A percentile compares a stretch with the other conserved stretches of the same genome.
Evolutionary conservation across 2,113 vertebrate species (phyloP).

Genomic region (Climacteris rufus): DNA sequence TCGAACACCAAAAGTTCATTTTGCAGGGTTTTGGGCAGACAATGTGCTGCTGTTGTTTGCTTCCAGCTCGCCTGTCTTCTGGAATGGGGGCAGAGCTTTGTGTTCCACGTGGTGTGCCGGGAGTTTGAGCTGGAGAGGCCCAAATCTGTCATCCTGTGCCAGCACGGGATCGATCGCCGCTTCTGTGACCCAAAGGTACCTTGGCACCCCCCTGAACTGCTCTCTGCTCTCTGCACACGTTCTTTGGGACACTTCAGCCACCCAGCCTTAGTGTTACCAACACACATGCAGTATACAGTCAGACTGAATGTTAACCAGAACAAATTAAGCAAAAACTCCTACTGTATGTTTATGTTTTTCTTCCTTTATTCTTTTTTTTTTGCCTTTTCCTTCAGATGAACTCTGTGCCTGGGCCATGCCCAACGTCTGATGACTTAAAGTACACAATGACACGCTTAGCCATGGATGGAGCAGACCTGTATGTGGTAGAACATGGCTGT

Average conservation of each 20-base stretch:
- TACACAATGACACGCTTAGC: slow-evolving; percentile 96
- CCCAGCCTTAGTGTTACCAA: not conserved
- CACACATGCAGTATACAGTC: too few species aligned
- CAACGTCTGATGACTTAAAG: slow-evolving; percentile 91
- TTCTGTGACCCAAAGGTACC: slow-evolving; percentile 91
- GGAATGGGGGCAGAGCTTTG: slow-evolving; percentile 92
- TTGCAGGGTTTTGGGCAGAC: too few species aligned
- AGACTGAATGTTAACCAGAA: not conserved
- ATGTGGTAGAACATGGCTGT: slow-evolving; percentile 93
- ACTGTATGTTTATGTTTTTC: not conserved
- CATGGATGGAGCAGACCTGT: slow-evolving; percentile 91
- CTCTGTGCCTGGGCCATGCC: slow-evolving; percentile 88
- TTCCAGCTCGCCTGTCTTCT: slow-evolving; percentile 83
- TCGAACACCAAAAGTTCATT: not conserved
- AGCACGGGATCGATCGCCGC: slow-evolving; percentile 92
- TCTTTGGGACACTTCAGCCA: not conserved
- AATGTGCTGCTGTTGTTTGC: not conserved
- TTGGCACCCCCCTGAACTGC: not conserved
- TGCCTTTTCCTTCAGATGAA: slow-evolving; percentile 64
- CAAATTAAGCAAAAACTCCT: not conserved
- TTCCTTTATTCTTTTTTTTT: too few species aligned
- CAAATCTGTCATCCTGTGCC: slow-evolving; percentile 88
- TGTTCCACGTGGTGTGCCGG: slow-evolving; percentile 90
- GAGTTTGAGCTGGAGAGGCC: slow-evolving; percentile 97
- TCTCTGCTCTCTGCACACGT: rapidly evolving